Percentiles rank a stretch among this genome's conserved stretches.
Conservation (phyloP, 2,888 invertebrate genomes). For the Zhuqinia jingwanae region DNA sequence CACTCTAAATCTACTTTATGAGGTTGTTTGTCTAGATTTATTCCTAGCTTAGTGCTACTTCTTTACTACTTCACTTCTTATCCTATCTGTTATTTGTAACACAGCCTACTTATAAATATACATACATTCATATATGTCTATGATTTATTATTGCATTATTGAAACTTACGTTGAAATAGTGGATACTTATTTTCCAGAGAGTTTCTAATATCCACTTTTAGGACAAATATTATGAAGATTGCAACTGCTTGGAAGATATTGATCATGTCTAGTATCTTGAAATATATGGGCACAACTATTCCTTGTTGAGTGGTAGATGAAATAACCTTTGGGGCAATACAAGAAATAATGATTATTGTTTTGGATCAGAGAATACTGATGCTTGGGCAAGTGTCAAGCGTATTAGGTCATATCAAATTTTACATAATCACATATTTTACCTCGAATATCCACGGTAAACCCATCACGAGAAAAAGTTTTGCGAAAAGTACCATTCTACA, state of each 20-base stretch:
- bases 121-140: background rate
- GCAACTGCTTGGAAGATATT: constrained; percentile 77
- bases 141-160: background rate
- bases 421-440: constrained; percentile 9
- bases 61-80: too few species aligned
- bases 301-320: constrained; percentile 67
- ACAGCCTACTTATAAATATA: background rate
- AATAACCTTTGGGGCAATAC: constrained; percentile 59
- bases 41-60: too few species aligned
- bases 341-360: background rate
- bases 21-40: too few species aligned
- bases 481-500: constrained; percentile 74
- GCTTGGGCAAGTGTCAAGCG: too few species aligned
- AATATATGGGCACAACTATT: constrained; percentile 69
- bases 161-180: constrained; percentile 70
- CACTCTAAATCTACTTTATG: background rate
- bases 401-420: too few species aligned
- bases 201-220: constrained; percentile 76
- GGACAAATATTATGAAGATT: constrained; percentile 78
- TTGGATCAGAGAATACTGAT: too few species aligned
- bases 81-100: too few species aligned
- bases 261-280: constrained; percentile 75
- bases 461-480: constrained; percentile 78
- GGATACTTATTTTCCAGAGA: constrained; percentile 76
- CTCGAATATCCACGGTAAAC: constrained; percentile 78